Percentiles rank a stretch among this genome's conserved stretches.
These are phyloP conservation scores for Argyra leucocephala DNA, from an alignment of 2,888 invertebrate genomes.

Conservation along the genomic window DNA sequence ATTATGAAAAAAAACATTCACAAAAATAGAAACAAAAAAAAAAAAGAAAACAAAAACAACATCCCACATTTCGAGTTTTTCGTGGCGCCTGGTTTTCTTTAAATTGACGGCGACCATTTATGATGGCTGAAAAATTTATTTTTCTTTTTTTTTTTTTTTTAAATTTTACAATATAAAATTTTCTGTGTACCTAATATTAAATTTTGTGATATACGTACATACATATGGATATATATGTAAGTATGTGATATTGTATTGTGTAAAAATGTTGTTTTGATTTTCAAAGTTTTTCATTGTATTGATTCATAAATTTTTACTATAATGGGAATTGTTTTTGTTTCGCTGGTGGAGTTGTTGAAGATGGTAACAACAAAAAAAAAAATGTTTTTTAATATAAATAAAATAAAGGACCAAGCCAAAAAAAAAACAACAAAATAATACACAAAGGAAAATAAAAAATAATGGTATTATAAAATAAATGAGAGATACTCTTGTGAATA, in stretches of 20 bases:
- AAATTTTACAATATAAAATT: neutral
- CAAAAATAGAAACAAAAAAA: neutral
- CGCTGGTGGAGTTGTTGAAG: neutral
- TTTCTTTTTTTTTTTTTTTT: neutral
- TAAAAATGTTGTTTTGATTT: too few species aligned
- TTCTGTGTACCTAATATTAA: neutral
- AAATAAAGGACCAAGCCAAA: neutral
- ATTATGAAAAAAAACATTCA: neutral
- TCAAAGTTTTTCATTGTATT: neutral
- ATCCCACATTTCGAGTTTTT: neutral
- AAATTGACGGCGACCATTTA: neutral
- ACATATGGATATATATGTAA: too few species aligned
- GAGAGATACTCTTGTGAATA: neutral
- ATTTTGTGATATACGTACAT: too few species aligned
- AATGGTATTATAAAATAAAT: conserved; percentile 4
- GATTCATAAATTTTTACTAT: neutral
- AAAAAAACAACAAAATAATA: too few species aligned
- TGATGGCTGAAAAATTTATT: neutral
- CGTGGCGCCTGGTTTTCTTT: neutral
- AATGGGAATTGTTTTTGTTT: neutral
- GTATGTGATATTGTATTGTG: too few species aligned
- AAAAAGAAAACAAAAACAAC: neutral
- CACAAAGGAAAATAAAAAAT: neutral
- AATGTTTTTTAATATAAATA: neutral
- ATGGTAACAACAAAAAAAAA: neutral